These are phyloP conservation scores for Diploscapter pachys DNA, from an alignment of 1,140 invertebrate genomes.

Conservation along the genomic window DNA sequence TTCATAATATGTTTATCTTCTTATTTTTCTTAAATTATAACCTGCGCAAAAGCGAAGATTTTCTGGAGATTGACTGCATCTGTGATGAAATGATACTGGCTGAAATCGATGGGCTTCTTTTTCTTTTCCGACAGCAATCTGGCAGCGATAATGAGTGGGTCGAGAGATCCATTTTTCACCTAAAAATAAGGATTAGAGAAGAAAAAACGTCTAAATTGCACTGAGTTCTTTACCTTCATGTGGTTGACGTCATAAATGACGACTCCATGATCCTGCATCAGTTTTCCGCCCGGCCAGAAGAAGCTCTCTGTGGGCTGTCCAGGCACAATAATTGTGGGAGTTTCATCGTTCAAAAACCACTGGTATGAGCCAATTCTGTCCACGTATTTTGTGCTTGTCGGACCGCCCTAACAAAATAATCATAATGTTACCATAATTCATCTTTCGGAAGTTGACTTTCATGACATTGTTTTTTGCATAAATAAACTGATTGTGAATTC, in stretches of 20 bases:
- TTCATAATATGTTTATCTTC: too few species aligned
- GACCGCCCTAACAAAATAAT: slow-evolving; percentile 23
- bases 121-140: slow-evolving; percentile 46
- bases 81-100: slow-evolving; percentile 56
- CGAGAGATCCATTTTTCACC: slow-evolving; percentile 45
- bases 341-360: slow-evolving; percentile 56
- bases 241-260: slow-evolving; percentile 58
- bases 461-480: too few species aligned
- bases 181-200: slow-evolving; percentile 10
- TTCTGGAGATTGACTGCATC: slow-evolving; percentile 58
- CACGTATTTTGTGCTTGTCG: slow-evolving; percentile 57
- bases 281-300: slow-evolving; percentile 54
- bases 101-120: slow-evolving; percentile 57
- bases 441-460: too few species aligned
- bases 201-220: neutral
- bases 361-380: slow-evolving; percentile 56
- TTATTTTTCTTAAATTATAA: neutral
- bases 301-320: slow-evolving; percentile 54
- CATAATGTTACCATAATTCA: too few species aligned
- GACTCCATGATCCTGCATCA: slow-evolving; percentile 55
- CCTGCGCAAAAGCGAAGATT: slow-evolving; percentile 53
- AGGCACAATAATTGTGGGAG: slow-evolving; percentile 57
- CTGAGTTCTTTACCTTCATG: slow-evolving; percentile 44
- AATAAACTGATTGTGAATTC: too few species aligned
- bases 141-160: slow-evolving; percentile 54